Percentiles rank a stretch among this genome's conserved stretches.
These are phyloP conservation scores for Anthoptus insignis DNA, from an alignment of 2,888 invertebrate genomes.

Conservation along the genomic window DNA sequence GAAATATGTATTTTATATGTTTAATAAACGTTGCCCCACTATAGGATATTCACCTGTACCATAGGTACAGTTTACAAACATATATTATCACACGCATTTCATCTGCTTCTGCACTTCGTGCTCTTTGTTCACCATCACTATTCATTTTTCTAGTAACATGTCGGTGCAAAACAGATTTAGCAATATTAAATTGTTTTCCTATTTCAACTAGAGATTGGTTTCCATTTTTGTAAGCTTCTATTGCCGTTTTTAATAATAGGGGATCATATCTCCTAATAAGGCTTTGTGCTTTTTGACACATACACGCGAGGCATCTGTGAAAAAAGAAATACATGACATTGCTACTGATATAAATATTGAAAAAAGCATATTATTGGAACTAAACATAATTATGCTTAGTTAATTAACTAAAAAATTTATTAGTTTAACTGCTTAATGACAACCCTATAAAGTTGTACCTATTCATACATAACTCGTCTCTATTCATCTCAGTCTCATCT, in stretches of 20 bases:
- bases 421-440: conserved; percentile 14
- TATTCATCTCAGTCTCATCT: no score
- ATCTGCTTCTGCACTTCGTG: no score
- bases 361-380: no score
- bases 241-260: no score
- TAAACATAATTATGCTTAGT: no score
- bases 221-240: not conserved
- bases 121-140: no score
- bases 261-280: conserved; percentile 14
- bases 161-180: conserved; percentile 30
- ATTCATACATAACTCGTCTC: conserved; percentile 10
- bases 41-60: no score
- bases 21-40: no score
- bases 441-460: conserved; percentile 17
- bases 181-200: conserved; percentile 20
- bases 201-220: conserved; percentile 5
- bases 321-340: not conserved
- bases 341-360: not conserved
- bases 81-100: no score
- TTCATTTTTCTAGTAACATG: no score
- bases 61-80: no score
- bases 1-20: no score
- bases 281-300: conserved; percentile 18
- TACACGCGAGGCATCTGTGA: conserved; percentile 28
- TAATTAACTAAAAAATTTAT: not conserved